Percentiles rank a stretch among this genome's conserved stretches.
Evolutionary conservation across 2,113 vertebrate genomes (phyloP).

Genomic region (Etheostoma cragini): DNA sequence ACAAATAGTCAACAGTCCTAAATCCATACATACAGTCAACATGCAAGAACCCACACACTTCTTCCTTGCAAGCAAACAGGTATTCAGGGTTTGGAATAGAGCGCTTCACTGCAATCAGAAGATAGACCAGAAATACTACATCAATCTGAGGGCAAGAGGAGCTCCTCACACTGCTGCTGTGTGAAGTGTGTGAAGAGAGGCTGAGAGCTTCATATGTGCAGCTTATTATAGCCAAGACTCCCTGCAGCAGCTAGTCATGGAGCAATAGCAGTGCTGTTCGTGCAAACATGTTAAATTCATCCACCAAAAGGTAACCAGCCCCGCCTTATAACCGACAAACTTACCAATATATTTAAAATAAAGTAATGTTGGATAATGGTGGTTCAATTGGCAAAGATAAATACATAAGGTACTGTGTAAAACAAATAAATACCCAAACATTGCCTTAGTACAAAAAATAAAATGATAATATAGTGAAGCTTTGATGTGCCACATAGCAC

Average conservation of each 20-base stretch:
- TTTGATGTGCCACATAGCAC: neutral
- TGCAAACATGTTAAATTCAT: neutral
- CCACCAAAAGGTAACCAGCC: neutral
- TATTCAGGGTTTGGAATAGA: neutral
- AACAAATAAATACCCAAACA: neutral
- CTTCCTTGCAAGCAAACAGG: neutral
- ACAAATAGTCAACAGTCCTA: neutral
- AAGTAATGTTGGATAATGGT: neutral
- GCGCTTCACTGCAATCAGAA: slow-evolving; percentile 15
- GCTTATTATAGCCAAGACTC: slow-evolving; percentile 26
- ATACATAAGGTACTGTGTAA: neutral
- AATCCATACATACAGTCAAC: neutral
- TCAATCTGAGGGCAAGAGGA: slow-evolving; percentile 27
- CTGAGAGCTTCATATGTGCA: slow-evolving; percentile 14
- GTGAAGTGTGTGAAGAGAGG: slow-evolving; percentile 10
- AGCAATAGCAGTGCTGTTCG: neutral
- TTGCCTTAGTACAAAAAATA: neutral
- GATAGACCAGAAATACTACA: slow-evolving; percentile 22
- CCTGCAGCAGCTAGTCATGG: slow-evolving; percentile 1
- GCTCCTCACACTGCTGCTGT: slow-evolving; percentile 5
- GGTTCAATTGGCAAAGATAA: neutral
- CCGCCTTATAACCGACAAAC: neutral
- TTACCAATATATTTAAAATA: neutral
- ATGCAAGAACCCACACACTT: neutral
- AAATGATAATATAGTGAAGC: neutral